Conservation (phyloP, 2,797 vertebrate species). For the Coccyzus lansbergi region DNA sequence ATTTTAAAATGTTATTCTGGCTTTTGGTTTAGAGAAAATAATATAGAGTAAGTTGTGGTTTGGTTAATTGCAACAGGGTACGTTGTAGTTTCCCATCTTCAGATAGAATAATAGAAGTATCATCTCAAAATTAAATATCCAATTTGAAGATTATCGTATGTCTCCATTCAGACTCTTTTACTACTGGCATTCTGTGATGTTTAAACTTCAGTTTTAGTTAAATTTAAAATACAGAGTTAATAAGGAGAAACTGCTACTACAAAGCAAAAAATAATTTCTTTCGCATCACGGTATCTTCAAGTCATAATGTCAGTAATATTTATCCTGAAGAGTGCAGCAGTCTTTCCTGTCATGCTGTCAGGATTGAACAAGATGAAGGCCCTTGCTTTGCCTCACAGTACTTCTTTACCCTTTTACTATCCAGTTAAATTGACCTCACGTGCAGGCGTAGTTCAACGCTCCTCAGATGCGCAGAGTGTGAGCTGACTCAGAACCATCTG, state of each 20-base stretch:
- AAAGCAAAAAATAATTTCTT: not conserved
- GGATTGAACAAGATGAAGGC: not conserved
- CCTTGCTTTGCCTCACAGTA: not conserved
- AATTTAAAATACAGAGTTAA: not conserved
- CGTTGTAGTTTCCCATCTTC: conserved; percentile 72
- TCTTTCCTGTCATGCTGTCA: not conserved
- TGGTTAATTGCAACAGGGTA: conserved; percentile 77
- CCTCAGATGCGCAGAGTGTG: not conserved
- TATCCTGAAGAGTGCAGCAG: not conserved
- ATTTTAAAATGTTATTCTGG: conserved; percentile 76
- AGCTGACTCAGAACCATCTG: not conserved
- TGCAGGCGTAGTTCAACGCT: not conserved
- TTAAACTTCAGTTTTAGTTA: not conserved
- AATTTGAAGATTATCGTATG: conserved; percentile 77
- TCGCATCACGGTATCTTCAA: not conserved
- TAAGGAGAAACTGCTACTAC: not conserved
- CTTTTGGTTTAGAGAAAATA: conserved; percentile 71
- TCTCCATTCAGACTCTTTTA: conserved; percentile 64
- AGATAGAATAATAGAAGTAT: conserved; percentile 77
- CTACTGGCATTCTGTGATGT: not conserved
- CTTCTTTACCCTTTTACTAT: not conserved
- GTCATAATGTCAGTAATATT: not conserved
- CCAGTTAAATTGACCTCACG: not conserved
- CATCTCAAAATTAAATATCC: conserved; percentile 78
- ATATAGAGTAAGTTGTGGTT: conserved; percentile 76